A percentile compares a stretch with the other conserved stretches of the same genome.
Evolutionary conservation across 2,113 vertebrate genomes (phyloP).

Genomic region (Thinocorus orbignyianus): DNA sequence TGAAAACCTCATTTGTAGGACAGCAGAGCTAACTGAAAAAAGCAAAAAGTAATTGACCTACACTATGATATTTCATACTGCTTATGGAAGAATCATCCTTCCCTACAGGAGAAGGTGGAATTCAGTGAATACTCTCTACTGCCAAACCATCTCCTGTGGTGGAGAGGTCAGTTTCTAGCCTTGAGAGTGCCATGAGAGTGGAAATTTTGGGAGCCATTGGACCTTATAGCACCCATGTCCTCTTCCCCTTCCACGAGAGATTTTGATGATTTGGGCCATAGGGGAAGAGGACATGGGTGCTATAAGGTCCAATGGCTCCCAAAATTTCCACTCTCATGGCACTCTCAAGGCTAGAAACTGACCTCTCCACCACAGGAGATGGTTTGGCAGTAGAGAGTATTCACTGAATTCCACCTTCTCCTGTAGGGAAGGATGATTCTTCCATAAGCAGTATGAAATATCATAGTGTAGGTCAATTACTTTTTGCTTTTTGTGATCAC

Average conservation of each 20-base stretch:
- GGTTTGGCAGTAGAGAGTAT: neutral
- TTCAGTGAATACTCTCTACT: neutral
- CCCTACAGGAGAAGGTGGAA: neutral
- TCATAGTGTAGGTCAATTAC: neutral
- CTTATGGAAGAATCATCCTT: neutral
- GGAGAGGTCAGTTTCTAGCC: neutral
- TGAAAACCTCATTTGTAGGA: neutral
- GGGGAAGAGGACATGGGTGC: neutral
- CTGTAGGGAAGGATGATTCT: neutral
- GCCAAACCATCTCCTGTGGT: neutral
- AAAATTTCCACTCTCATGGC: neutral
- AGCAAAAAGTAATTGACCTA: neutral
- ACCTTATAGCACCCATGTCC: neutral
- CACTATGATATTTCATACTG: neutral
- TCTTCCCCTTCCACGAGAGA: neutral
- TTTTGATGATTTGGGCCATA: neutral
- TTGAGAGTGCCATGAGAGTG: neutral
- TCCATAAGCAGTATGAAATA: neutral
- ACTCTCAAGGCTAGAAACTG: neutral
- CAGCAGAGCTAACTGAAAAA: neutral
- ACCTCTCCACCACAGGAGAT: neutral
- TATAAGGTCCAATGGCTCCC: fast-evolving
- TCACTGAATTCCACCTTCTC: neutral
- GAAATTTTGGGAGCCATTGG: fast-evolving
- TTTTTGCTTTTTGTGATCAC: neutral